Evolutionary conservation across 2,113 vertebrate genomes (phyloP).

Genomic region (Cacatua alba): DNA sequence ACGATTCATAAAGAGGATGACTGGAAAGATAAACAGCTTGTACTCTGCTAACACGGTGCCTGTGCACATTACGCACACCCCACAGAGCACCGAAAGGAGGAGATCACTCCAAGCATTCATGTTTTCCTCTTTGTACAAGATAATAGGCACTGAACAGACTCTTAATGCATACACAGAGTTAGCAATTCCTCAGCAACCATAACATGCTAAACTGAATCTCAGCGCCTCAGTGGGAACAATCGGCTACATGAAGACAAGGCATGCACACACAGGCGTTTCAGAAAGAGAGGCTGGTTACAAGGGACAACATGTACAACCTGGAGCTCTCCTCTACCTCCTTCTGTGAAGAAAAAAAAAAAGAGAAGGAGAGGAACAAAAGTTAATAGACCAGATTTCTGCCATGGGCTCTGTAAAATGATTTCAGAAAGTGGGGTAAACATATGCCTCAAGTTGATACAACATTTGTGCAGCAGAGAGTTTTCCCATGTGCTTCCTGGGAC

Average conservation of each 20-base stretch:
- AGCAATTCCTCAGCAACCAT: conserved; percentile 32
- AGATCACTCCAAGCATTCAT: neutral
- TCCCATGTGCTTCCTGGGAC: neutral
- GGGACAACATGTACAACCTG: conserved; percentile 84
- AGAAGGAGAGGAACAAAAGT: conserved; percentile 66
- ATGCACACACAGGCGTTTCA: conserved; percentile 45
- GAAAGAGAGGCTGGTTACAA: conserved; percentile 47
- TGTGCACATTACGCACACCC: neutral
- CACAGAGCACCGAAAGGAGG: neutral
- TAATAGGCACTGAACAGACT: conserved; percentile 63
- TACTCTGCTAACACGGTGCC: accelerated
- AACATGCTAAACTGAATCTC: conserved; percentile 46
- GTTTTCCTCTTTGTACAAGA: neutral
- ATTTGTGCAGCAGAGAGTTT: neutral
- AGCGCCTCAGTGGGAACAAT: neutral
- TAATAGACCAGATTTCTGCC: conserved; percentile 55
- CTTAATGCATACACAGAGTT: conserved; percentile 11
- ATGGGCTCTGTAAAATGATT: neutral
- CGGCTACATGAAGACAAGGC: neutral
- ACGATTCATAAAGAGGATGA: neutral
- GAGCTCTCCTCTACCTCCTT: conserved; percentile 84
- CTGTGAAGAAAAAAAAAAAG: conserved; percentile 81
- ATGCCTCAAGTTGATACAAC: neutral
- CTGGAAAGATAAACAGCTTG: neutral
- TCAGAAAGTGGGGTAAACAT: neutral